Evolutionary conservation across 2,888 invertebrate genomes (phyloP), one percentile per base, ranked within the genome.

Genomic region (Hecatera dysodea): DNA sequence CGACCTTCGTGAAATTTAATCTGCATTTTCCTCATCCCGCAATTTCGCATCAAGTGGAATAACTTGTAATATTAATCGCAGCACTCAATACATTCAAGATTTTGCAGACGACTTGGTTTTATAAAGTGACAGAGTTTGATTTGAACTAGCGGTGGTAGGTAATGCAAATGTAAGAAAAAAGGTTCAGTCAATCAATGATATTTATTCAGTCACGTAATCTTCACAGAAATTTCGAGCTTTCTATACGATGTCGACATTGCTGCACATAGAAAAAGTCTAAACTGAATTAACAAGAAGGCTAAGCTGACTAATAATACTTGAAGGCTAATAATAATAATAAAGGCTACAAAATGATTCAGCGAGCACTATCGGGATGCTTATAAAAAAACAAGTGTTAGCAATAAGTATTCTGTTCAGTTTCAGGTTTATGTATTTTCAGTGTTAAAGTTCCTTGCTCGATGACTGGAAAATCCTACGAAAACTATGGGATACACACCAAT

Each of bases 391-490:
- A 76, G 68, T 68, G 46, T 27, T 42, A 29, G 15, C 15, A 77
- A 65, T 78, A 75, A 69, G 46, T 36, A 56, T 48, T 46, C 44
- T 44, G n/a, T 64, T 60, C 48, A 53, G n/a, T 77, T 46, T 77
- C 52, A 53, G 44, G n/a, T 72, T 46, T 57, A 59, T 15, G 33
- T 66, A 66, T 53, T 72, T 62, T 50, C 36, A 46, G 22, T 62
- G 62, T 62, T 57, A 62, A 66, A 36, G 52, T 24, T 0, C n/a
- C 42, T 59, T 39, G 42, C 33, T 62, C 46, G 12, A 29, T 22
- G 24, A 27, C 36, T 56, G 22, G 19, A 33, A n/a, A 53, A 36
- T 27, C 33, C n/a, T 33, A 11, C n/a, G n/a, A 55, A 55, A 33
- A 33, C 33, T 55, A 12, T 0, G 3, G 17, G 24, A 17, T 24